Percentiles rank a stretch among this genome's conserved stretches.
Evolutionary conservation across 2,888 invertebrate species (phyloP).

Genomic region (Drosophila diplacantha): DNA sequence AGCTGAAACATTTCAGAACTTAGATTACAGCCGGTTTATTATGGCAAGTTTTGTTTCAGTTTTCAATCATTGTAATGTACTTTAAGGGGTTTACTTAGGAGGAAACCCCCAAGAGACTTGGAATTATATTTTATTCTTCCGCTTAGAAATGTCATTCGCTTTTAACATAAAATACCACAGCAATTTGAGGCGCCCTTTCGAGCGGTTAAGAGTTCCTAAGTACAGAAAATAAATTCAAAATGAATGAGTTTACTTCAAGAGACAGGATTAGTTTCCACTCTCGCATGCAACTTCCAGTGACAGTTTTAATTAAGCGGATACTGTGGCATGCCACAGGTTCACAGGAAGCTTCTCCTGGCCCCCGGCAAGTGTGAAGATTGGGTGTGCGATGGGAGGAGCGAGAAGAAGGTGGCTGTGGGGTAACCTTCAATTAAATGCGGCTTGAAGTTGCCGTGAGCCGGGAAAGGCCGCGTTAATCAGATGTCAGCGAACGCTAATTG

Average conservation of each 20-base stretch:
- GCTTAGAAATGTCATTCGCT: background rate
- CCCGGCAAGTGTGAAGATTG: conserved; percentile 14
- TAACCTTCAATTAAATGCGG: conserved; percentile 21
- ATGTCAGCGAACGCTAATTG: conserved; percentile 23
- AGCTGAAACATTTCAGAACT: background rate
- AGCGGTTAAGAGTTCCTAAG: background rate
- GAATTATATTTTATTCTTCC: background rate
- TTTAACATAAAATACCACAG: background rate
- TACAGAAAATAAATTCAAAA: background rate
- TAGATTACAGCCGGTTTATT: background rate
- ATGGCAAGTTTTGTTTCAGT: background rate
- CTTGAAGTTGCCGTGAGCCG: conserved; percentile 15
- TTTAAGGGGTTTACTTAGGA: background rate
- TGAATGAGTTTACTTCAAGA: conserved; percentile 7
- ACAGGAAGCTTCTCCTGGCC: background rate
- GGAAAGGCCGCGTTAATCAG: conserved; percentile 28
- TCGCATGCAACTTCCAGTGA: conserved; percentile 12
- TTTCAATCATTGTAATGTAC: background rate
- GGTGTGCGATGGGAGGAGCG: background rate
- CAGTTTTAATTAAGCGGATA: conserved; percentile 23
- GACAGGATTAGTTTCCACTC: background rate
- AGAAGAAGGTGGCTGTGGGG: background rate
- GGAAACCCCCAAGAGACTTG: background rate
- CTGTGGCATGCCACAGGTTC: conserved; percentile 17
- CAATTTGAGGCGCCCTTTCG: background rate